Evolutionary conservation across 2,888 invertebrate species (phyloP).

Genomic region (Oscheius sp.): DNA sequence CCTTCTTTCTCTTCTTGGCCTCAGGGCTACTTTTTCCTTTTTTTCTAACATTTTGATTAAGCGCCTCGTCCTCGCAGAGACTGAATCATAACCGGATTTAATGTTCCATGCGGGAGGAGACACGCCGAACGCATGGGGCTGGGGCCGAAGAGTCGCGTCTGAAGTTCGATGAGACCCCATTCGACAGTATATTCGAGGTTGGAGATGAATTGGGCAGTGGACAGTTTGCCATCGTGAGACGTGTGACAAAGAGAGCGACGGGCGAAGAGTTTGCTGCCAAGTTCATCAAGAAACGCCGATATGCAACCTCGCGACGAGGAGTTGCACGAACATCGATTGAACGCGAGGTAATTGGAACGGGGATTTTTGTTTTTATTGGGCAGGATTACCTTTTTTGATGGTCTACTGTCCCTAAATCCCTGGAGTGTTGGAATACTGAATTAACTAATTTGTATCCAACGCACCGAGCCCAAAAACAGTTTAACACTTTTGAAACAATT

Average conservation of each 20-base stretch:
- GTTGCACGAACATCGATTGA: constrained; percentile 79
- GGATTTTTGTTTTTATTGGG: not conserved
- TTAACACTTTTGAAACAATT: too few relatives aligned
- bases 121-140: constrained; percentile 23
- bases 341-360: constrained; percentile 75
- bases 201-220: constrained; percentile 80
- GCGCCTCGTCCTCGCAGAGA: not conserved
- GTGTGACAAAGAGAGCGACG: constrained; percentile 77
- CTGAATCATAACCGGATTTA: constrained; percentile 13
- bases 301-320: constrained; percentile 77
- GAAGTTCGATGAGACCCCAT: constrained; percentile 74
- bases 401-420: too few relatives aligned
- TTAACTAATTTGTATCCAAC: too few relatives aligned
- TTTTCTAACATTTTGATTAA: not conserved
- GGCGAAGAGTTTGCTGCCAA: constrained; percentile 80
- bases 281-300: constrained; percentile 78
- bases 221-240: constrained; percentile 80
- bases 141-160: constrained; percentile 31
- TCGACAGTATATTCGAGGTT: constrained; percentile 78
- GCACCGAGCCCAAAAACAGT: too few relatives aligned
- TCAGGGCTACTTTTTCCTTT: constrained; percentile 18
- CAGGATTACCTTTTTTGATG: not conserved
- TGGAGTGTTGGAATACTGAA: too few relatives aligned
- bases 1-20: constrained; percentile 8
- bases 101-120: constrained; percentile 36